These are phyloP conservation scores for Synanceia verrucosa DNA, from an alignment of 2,797 vertebrate species.

Conservation along the genomic window DNA sequence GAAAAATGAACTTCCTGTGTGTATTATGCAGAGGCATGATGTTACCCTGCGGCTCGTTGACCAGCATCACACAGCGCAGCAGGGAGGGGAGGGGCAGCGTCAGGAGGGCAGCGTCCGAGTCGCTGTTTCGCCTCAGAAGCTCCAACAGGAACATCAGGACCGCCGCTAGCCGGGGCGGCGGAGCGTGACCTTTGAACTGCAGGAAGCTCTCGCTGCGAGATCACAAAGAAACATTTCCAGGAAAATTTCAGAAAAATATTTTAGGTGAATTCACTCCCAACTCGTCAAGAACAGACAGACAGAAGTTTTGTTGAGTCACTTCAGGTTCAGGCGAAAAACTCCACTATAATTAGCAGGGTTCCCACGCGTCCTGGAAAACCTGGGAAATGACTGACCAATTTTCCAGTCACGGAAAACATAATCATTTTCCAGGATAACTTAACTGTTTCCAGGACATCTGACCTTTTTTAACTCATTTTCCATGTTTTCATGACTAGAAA, in stretches of 20 bases:
- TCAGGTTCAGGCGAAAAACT: too few species aligned
- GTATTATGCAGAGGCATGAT: conserved; percentile 5
- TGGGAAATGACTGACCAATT: too few species aligned
- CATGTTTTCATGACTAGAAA: too few species aligned
- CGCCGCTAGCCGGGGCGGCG: conserved; percentile 86
- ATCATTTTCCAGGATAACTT: too few species aligned
- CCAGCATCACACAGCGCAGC: conserved; percentile 89
- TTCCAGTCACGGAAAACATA: too few species aligned
- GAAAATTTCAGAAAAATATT: background rate
- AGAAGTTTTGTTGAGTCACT: too few species aligned
- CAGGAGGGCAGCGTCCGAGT: conserved; percentile 79
- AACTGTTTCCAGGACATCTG: too few species aligned
- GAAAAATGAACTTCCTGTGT: background rate
- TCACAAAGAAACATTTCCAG: background rate
- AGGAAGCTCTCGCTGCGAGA: conserved; percentile 87
- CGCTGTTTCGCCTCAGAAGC: conserved; percentile 84
- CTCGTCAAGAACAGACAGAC: too few species aligned
- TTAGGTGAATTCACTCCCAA: too few species aligned
- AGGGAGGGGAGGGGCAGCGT: conserved; percentile 83
- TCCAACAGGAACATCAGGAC: conserved; percentile 88
- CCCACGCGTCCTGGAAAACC: too few species aligned
- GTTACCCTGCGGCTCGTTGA: conserved; percentile 92
- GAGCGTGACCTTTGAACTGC: conserved; percentile 88
- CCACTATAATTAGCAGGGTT: too few species aligned
- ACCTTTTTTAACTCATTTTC: too few species aligned